These are phyloP conservation scores for Hydropsyche tenuis DNA, from an alignment of 1,140 invertebrate genomes.

Conservation along the genomic window DNA sequence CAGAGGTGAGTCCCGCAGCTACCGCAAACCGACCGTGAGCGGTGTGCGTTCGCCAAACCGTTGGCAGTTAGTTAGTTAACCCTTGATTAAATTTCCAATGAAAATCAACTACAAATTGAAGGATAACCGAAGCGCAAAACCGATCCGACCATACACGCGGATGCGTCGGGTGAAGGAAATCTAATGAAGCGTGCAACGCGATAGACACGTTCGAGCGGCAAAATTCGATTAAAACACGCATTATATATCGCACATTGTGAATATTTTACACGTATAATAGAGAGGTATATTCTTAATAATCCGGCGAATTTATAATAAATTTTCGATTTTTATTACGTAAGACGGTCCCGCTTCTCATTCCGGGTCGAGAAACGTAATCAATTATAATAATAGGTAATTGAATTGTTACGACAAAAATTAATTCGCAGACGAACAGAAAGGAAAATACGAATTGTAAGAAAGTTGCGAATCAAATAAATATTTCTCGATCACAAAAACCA, in stretches of 20 bases:
- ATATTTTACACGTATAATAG: too few species aligned
- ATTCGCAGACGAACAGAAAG: conserved; percentile 2
- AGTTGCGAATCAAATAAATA: conserved; percentile 2
- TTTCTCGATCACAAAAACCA: neutral
- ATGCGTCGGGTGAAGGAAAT: conserved; percentile 1
- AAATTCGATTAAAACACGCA: neutral
- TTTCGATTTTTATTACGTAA: neutral
- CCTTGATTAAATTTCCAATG: conserved; percentile 3
- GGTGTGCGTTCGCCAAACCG: conserved; percentile 33
- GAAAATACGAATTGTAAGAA: conserved; percentile 4
- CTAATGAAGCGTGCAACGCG: conserved; percentile 14
- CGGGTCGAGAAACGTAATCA: neutral
- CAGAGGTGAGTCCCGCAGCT: neutral
- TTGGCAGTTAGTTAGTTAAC: conserved; percentile 21
- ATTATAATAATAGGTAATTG: conserved; percentile 14
- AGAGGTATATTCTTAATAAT: neutral
- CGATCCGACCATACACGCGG: conserved; percentile 2
- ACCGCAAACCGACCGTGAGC: conserved; percentile 8
- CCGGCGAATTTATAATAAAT: neutral
- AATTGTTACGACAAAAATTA: conserved; percentile 12
- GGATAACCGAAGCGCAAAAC: conserved; percentile 16
- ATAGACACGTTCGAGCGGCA: neutral
- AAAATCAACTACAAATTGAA: neutral
- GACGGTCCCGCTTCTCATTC: neutral
- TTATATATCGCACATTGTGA: too few species aligned